phyloP scores from a whole-genome alignment of 2,888 invertebrate species.

The Galerucella calmariensis region DNA sequence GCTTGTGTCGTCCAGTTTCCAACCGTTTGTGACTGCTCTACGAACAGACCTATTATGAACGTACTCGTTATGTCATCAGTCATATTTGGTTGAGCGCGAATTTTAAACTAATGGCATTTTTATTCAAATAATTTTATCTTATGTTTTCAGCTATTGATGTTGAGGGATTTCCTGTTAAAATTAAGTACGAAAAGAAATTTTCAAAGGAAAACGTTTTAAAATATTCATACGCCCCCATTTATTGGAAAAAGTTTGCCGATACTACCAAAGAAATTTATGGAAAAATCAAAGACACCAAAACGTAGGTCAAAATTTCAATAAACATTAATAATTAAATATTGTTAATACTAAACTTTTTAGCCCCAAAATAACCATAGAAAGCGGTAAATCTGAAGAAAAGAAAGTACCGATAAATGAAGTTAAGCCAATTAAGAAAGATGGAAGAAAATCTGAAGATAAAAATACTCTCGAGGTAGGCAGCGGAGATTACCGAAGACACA shows the following conservation, averaged over 20 bases:
- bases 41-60: too few relatives aligned
- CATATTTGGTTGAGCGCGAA: too few relatives aligned
- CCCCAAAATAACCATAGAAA: conserved; percentile 63
- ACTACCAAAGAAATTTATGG: conserved; percentile 58
- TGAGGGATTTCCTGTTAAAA: conserved; percentile 69
- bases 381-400: conserved; percentile 56
- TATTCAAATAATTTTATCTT: not conserved
- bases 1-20: too few relatives aligned
- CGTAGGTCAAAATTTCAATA: conserved; percentile 45
- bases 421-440: conserved; percentile 60
- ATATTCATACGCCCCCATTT: conserved; percentile 57
- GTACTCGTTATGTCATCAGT: too few relatives aligned
- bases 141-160: conserved; percentile 69
- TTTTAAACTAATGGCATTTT: too few relatives aligned
- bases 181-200: conserved; percentile 66
- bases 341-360: conserved; percentile 45
- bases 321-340: not conserved
- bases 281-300: conserved; percentile 57
- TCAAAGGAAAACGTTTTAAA: conserved; percentile 60
- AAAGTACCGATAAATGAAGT: conserved; percentile 54
- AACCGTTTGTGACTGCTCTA: too few relatives aligned
- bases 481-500: conserved; percentile 54
- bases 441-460: conserved; percentile 53
- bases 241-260: conserved; percentile 58
- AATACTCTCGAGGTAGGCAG: conserved; percentile 58